Evolutionary conservation across 2,797 vertebrate species (phyloP), one percentile per base, ranked within the genome.

Genomic region (Somateria mollissima): DNA sequence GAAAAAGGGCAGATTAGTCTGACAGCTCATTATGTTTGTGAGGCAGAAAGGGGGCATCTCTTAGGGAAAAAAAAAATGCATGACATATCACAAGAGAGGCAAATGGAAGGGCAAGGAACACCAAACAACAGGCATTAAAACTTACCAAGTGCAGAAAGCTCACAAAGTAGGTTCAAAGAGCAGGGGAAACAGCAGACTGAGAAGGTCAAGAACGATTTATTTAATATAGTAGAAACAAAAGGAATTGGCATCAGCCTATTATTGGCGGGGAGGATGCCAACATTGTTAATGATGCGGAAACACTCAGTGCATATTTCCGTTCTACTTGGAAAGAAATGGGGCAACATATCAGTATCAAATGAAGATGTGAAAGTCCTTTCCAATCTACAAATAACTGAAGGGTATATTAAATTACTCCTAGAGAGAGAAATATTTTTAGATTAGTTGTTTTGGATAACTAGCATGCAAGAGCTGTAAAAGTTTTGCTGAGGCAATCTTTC

Each of bases 351-450:
- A 30, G 32, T 82, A 90, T 62, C 64, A 73, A 76, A 87, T 36
- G 27, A 92, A 92, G 81, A 84, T 19, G 65, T 49, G 19, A 82
- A 93, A 85, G 25, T 84, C 11, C n/a, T 82, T 92, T 96, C 75
- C 56, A 85, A 80, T 53, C 39, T 71, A 87, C 82, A 89, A 80
- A 76, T 87, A 92, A 87, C 65, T 76, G 53, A 93, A 83, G 43
- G 32, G 18, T 90, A 57, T 72, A 77, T 56, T 64, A 84, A 87
- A 64, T 61, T 6, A 80, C 10, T 83, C 25, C 61, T 83, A 66
- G 37, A 85, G 72, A 82, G 30, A 66, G 43, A 16, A 90, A 43
- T 76, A 79, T 67, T 92, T 93, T 67, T 16, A 89, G 89, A 82
- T 84, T 66, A 92, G 18, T 18, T 91, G 21, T 2, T 92, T 85